Evolutionary conservation across 2,797 vertebrate genomes (phyloP), one percentile per base, ranked within the genome.

Genomic region (Centroberyx gerrardi): DNA sequence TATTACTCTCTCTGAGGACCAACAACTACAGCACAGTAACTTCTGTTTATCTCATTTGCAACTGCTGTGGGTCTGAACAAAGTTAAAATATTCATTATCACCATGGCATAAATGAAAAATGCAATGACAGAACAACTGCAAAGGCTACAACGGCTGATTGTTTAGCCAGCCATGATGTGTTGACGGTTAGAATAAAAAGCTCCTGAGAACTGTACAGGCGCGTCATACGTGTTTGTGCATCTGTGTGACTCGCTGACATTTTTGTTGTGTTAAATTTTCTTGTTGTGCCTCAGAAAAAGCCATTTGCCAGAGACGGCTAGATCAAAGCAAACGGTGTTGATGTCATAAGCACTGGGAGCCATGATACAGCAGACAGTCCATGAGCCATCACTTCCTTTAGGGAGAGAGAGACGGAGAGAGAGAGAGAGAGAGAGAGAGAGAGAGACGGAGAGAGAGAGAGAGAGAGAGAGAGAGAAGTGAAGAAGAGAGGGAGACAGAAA

Each of bases 301-400:
- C 67, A 83, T 88, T 88, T 83, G 77, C 64, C 86, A 80, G 75
- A 81, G 73, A 82, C 55, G 33, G 62, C 74, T 62, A 85, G 86
- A 93, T 88, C 87, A 91, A 87, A 89, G 78, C 78, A 78, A 80
- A 88, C 63, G 65, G 65, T 36, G 58, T 49, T 64, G 75, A 82
- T 87, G 83, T 84, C 87, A 82, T 76, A 77, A 78, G 86, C 68
- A 86, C 76, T 89, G 85, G 72, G 79, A 85, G 82, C 71, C 58
- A 46, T 46, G 52, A 76, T 62, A 77, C 40, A 54, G 73, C 76
- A 78, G 67, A 83, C 73, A 74, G 81, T 73, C 71, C 62, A 29
- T 66, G 83, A 87, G 66, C 65, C 78, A 62, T 71, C 70, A 53
- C 66, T 68, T 79, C 44, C 42, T 82, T 75, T 49, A 68, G 68